Base-by-base conservation (phyloP, 2,888 invertebrate species). In the Mamestra brassicae region DNA sequence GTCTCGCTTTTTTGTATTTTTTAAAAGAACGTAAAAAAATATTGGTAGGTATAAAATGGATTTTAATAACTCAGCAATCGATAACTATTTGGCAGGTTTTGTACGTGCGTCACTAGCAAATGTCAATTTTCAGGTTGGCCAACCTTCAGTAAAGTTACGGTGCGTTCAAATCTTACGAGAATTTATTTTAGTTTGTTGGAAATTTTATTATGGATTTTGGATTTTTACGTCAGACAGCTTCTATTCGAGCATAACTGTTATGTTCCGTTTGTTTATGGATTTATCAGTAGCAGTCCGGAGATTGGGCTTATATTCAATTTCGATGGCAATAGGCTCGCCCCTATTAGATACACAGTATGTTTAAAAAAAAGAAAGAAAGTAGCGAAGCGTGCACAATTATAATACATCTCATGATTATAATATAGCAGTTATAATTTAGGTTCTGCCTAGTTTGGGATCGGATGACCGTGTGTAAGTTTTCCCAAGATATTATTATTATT, bases 61-160 rank as follows among this genome's bases (percentile, higher is more conserved):
- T 34, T 4, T 7, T 17, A 6, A 7, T 7, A 36, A 36, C 58
- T 58, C 36, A 36, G 36, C 52, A 52, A 7, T 58, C 55, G 61
- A 79, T 45, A 45, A 13, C 15, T 34, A 17, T 52, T 57, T 74
- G 3, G 0, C 17, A 47, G 11, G 2, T 62, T 26, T 50, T 11
- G 26, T 13, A 26, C 42, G 45, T 2, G 2, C 83, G 57, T 68
- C 71, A 72, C 78, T 78, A 80, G 3, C 15, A 42, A 72, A 75
- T 77, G 84, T 76, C 73, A 81, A 67, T 47, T 47, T 52, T 54
- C 81, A 76, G 45, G 34, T 3, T 74, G 1, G 78, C 84, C 85
- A 85, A 86, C 78, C 52, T 81, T 61, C 45, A 8, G 58, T 8
- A 7, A 63, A 67, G 47, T 71, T 65, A 74, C 13, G 45, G 26